Conservation (phyloP, 2,797 vertebrate species). For the Pachyuromys duprasi region DNA sequence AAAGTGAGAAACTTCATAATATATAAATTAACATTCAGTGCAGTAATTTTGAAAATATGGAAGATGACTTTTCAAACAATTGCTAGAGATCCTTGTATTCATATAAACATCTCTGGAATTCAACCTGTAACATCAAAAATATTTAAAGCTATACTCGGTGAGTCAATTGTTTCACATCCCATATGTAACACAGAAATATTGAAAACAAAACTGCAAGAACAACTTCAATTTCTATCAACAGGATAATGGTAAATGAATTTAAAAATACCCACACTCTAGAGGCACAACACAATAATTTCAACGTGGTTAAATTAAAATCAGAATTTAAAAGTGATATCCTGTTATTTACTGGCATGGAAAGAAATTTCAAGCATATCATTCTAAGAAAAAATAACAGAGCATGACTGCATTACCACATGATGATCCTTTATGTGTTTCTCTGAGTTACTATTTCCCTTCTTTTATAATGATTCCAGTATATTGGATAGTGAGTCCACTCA, state of each 20-base stretch:
- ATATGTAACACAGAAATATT: neutral
- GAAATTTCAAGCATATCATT: neutral
- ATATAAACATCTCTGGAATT: neutral
- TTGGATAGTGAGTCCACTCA: neutral
- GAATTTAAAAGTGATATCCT: neutral
- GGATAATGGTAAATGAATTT: neutral
- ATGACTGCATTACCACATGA: neutral
- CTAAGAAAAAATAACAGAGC: neutral
- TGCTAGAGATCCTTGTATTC: neutral
- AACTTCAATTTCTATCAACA: too few relatives aligned
- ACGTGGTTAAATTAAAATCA: neutral
- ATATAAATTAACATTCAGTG: neutral
- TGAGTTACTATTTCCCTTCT: neutral
- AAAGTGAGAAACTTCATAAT: neutral
- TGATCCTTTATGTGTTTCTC: neutral
- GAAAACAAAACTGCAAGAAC: neutral
- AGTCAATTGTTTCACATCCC: neutral
- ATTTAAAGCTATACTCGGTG: neutral
- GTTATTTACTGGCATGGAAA: neutral
- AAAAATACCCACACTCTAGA: neutral
- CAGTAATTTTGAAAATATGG: neutral
- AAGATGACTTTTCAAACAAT: neutral
- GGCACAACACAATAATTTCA: neutral
- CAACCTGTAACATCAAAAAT: neutral
- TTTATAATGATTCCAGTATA: neutral